Evolutionary conservation across 2,888 invertebrate genomes (phyloP), one percentile per base, ranked within the genome.

Genomic region (Lucinisca nassula): DNA sequence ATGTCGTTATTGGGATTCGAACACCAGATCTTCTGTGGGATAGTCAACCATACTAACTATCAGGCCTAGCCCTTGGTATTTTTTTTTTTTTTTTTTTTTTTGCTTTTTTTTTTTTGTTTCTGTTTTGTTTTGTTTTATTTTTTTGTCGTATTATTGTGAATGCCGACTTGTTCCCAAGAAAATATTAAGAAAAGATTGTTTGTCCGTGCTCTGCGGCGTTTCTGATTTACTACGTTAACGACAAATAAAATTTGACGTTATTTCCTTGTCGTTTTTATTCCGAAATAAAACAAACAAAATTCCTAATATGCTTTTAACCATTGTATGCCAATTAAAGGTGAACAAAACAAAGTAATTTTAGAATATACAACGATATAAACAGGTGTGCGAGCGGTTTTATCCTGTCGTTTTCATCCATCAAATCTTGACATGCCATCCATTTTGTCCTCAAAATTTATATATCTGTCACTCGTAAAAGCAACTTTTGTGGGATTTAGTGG

Each of bases 391-490:
- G 73, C 79, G 84, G 77, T 73, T 82, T 77, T 49, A 40, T n/a
- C 30, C 72, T 79, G 86, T 86, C 90, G 75, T 85, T 82, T 82
- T 75, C 84, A 88, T 87, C 84, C 84, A 88, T 90, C 90, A 86
- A 76, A 35, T 55, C 73, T 27, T 88, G 90, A 90, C 90, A 84
- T 38, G 77, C 83, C 85, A 79, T 88, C 87, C 85, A 88, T 90
- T 88, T 87, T 82, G 74, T 78, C 82, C 90, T 82, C 88, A 82
- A 86, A 87, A 90, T 90, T 88, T 90, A 90, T 90, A 87, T 87
- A 87, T 88, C 88, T 90, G 90, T 90, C 90, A 90, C 86, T 80
- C 83, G 45, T 73, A 61, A 80, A 87, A 78, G 86, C 88, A 79
- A 86, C 82, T 79, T 85, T 85, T 85, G 35, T 35, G 74, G 58